Evolutionary conservation across 1,140 invertebrate genomes (phyloP).

Genomic region (Drosophila sturtevanti): DNA sequence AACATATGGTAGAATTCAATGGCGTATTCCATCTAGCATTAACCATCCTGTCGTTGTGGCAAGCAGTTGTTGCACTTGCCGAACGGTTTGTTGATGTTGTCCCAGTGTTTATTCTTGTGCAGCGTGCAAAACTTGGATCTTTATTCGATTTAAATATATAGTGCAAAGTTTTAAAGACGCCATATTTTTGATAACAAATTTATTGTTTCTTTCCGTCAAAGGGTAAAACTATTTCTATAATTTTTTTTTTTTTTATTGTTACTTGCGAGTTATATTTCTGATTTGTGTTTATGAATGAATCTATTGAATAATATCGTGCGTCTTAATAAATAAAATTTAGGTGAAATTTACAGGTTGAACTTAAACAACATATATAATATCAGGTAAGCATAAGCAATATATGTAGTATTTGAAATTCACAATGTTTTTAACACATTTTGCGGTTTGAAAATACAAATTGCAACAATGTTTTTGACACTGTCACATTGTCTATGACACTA

Average conservation of each 20-base stretch:
- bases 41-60: constrained; percentile 71
- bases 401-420: background rate
- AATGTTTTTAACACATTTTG: background rate
- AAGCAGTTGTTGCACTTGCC: constrained; percentile 51
- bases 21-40: constrained; percentile 66
- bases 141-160: constrained; percentile 6
- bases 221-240: background rate
- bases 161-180: background rate
- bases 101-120: constrained; percentile 1
- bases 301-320: background rate
- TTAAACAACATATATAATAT: background rate
- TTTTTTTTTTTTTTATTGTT: background rate
- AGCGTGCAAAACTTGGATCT: constrained; percentile 23
- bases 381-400: background rate
- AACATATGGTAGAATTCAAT: constrained; percentile 72
- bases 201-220: background rate
- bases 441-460: background rate
- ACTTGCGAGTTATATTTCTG: background rate
- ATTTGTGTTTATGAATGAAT: background rate
- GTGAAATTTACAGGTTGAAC: background rate
- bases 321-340: background rate
- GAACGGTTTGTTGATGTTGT: constrained; percentile 17
- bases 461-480: background rate
- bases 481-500: background rate
- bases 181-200: background rate